A percentile compares a stretch with the other conserved stretches of the same genome.
These are phyloP conservation scores for Acanthopleura granulata DNA, from an alignment of 2,888 invertebrate species.

Conservation along the genomic window DNA sequence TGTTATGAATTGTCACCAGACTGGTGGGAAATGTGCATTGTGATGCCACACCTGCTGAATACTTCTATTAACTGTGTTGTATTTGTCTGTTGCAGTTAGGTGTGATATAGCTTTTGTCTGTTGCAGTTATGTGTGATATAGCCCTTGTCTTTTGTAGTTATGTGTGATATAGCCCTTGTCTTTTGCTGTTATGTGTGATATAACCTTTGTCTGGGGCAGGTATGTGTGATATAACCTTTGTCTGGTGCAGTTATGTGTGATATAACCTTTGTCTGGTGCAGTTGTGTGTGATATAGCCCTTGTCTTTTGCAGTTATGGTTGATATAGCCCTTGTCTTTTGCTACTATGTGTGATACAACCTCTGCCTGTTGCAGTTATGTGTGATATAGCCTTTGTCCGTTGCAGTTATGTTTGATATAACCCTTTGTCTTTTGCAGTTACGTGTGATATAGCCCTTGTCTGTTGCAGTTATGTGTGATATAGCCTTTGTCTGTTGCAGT, in stretches of 20 bases:
- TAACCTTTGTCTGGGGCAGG: too few relatives aligned
- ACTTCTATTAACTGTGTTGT: too few relatives aligned
- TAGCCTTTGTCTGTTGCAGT: too few relatives aligned
- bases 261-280: too few relatives aligned
- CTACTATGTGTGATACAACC: too few relatives aligned
- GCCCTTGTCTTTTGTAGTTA: too few relatives aligned
- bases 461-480: conserved; percentile 92
- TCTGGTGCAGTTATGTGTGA: conserved; percentile 94
- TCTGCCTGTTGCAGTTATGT: too few relatives aligned
- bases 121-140: conserved; percentile 91
- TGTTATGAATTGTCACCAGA: too few relatives aligned
- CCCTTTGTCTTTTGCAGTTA: too few relatives aligned
- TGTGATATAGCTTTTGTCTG: conserved; percentile 88
- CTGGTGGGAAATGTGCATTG: too few relatives aligned
- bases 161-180: conserved; percentile 90
- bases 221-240: conserved; percentile 90
- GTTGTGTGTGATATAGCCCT: conserved; percentile 92
- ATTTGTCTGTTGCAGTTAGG: conserved; percentile 77
- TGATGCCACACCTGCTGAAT: too few relatives aligned
- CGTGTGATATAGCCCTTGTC: conserved; percentile 90
- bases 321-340: conserved; percentile 90
- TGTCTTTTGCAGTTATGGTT: too few relatives aligned
- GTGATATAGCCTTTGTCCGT: conserved; percentile 89
- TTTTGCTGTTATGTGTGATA: conserved; percentile 92
- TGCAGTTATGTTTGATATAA: conserved; percentile 91